Evolutionary conservation across 92 coral and sea anemone genomes (phyloP).

Genomic region (Parazoanthus atlanticus): DNA sequence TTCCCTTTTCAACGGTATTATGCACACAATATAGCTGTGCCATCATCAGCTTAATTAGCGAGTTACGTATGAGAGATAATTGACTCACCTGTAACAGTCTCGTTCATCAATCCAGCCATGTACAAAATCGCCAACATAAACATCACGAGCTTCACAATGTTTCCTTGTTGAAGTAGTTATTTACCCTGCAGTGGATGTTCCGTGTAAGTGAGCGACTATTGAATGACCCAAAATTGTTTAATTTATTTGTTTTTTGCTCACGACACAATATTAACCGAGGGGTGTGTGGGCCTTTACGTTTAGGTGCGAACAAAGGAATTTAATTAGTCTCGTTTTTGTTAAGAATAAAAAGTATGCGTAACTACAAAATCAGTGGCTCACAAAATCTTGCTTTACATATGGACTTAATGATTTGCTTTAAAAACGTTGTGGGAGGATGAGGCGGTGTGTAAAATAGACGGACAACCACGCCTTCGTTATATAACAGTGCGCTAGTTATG

Average conservation of each 20-base stretch:
- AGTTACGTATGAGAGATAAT: neutral
- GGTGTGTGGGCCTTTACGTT: neutral
- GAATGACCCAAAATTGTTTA: neutral
- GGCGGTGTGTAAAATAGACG: neutral
- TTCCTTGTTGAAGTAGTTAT: neutral
- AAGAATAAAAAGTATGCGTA: neutral
- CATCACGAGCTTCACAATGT: neutral
- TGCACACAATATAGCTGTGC: neutral
- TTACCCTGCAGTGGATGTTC: neutral
- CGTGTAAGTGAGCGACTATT: neutral
- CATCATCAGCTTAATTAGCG: neutral
- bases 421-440: neutral
- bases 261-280: constrained; percentile 16
- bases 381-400: no score
- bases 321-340: neutral
- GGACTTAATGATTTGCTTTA: neutral
- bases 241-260: neutral
- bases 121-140: constrained; percentile 30
- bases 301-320: constrained; percentile 11
- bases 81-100: constrained; percentile 32
- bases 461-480: neutral
- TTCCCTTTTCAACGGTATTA: neutral
- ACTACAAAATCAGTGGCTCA: neutral
- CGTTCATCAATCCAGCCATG: constrained; percentile 32
- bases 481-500: neutral